phyloP scores from a whole-genome alignment of 2,113 vertebrate species.

The Balaenoptera acutorostrata region DNA sequence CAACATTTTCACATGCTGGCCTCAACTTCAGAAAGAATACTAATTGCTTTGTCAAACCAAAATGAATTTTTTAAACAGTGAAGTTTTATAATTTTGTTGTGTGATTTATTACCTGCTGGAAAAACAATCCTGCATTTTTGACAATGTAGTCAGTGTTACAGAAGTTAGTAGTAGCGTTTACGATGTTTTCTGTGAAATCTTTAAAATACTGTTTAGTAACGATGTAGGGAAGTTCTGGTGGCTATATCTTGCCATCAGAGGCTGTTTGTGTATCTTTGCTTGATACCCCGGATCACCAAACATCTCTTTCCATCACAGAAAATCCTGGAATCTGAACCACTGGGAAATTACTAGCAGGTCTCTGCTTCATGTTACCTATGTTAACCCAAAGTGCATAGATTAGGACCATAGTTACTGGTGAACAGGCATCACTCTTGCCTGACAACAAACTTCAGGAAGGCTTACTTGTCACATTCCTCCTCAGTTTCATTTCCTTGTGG shows the following conservation, averaged over 20 bases:
- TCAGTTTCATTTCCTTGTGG: not conserved
- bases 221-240: not conserved
- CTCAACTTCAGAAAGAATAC: constrained; percentile 51
- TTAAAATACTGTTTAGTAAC: not conserved
- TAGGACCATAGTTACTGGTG: not conserved
- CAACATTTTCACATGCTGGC: constrained; percentile 24
- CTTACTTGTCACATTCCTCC: not conserved
- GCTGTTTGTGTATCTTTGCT: not conserved
- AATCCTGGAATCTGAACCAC: not conserved
- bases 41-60: constrained; percentile 55
- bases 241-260: not conserved
- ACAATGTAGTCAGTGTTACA: not conserved
- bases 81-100: not conserved
- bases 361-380: not conserved
- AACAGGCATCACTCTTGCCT: rapidly evolving
- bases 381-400: not conserved
- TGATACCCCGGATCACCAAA: not conserved
- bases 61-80: constrained; percentile 29
- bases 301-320: not conserved
- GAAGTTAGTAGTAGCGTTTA: not conserved
- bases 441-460: not conserved
- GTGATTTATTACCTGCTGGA: constrained; percentile 19
- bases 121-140: not conserved
- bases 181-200: not conserved
- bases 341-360: not conserved